Base-by-base conservation (phyloP, 2,113 vertebrate species). In the Boulengeromyrus knoepffleri region DNA sequence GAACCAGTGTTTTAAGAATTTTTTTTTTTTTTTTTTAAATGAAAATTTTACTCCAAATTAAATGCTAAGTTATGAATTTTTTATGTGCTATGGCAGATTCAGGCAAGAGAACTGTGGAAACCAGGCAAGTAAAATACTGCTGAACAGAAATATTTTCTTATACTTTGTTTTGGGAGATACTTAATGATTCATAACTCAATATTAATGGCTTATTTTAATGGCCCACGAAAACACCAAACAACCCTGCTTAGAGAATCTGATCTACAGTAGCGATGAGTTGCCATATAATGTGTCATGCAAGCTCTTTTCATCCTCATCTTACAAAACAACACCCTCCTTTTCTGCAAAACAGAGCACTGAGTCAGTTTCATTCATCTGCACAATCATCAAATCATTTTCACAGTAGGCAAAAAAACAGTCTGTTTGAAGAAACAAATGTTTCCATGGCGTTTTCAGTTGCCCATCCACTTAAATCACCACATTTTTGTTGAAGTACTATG, bases 161-260 rank as follows among this genome's bases (percentile, higher is more conserved):
- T 56, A 6, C 39, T 88, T 27, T 21, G 52, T 39, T 88, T 58
- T 36, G 50, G 19, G 50, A 53, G 24, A 27, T 56, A 87, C 50
- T 42, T 88, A 88, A 66, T 58, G 87, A 88, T 42, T 88, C 53
- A 62, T 42, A 45, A 42, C 52, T 39, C 53, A 13, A 58, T 88
- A 39, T 88, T 88, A 88, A 87, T 56, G 49, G 49, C n/a, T 87
- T 36, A 49, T 53, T 87, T 53, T 39, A 87, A 53, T 42, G 31
- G 86, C 21, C 15, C 50, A 36, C 13, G 10, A 88, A 24, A 45
- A 27, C n/a, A 27, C n/a, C 27, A 36, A 87, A n/a, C 6, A 62
- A 5, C 31, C 53, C 5, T 21, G 17, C 42, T 62, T 42, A 24
- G 52, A 66, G 87, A 66, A 88, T 45, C 52, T 42, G 19, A 58